A percentile compares a stretch with the other conserved stretches of the same genome.
These are phyloP conservation scores for Caenorhabditis japonica DNA, from an alignment of 2,888 invertebrate genomes.

Conservation along the genomic window DNA sequence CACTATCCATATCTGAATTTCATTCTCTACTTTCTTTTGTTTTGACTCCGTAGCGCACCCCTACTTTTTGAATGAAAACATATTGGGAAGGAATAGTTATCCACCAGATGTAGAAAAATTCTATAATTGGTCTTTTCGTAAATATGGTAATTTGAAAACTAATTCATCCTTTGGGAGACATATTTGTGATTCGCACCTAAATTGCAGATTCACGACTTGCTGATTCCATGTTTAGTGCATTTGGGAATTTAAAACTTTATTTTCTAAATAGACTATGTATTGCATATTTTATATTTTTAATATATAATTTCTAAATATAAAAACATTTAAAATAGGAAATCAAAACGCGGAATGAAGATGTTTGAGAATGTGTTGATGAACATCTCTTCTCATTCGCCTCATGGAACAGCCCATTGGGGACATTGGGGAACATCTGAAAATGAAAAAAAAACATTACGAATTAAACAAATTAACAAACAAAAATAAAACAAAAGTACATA, in stretches of 20 bases:
- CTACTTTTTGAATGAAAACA: too few relatives aligned
- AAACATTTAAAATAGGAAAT: constrained; percentile 2
- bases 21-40: constrained; percentile 35
- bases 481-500: neutral
- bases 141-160: too few relatives aligned
- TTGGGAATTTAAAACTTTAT: constrained; percentile 36
- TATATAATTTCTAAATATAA: constrained; percentile 4
- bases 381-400: constrained; percentile 60
- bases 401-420: constrained; percentile 39
- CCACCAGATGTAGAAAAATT: too few relatives aligned
- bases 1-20: constrained; percentile 15
- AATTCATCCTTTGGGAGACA: constrained; percentile 43
- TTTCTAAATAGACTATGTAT: constrained; percentile 1
- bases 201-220: constrained; percentile 54
- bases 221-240: neutral
- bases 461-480: neutral
- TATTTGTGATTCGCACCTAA: constrained; percentile 51
- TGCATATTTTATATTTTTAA: neutral
- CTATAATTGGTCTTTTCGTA: too few relatives aligned
- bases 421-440: constrained; percentile 55
- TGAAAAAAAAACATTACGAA: neutral
- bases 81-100: too few relatives aligned
- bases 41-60: too few relatives aligned
- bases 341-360: constrained; percentile 13
- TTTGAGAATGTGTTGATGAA: constrained; percentile 50